Conservation (phyloP, 2,797 vertebrate genomes). For the Forpus xanthops region DNA sequence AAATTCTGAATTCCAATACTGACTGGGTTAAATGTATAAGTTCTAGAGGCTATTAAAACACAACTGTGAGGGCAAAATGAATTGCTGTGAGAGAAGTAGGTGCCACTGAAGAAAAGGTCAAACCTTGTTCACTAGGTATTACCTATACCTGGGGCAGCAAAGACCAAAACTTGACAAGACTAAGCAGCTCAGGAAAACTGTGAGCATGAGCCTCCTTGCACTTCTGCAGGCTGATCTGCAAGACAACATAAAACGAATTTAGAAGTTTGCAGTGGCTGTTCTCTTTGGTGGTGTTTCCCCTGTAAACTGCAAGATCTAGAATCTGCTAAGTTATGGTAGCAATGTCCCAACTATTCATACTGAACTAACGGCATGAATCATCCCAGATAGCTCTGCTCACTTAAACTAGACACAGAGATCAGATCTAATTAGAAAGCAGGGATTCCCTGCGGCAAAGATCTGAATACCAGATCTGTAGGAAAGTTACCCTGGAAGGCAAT, state of each 20-base stretch:
- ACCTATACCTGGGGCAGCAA: background rate
- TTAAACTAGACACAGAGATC: background rate
- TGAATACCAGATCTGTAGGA: background rate
- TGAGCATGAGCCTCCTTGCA: background rate
- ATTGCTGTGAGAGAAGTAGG: background rate
- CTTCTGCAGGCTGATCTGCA: background rate
- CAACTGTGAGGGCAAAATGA: background rate
- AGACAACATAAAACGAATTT: background rate
- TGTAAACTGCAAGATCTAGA: background rate
- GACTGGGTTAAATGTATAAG: background rate
- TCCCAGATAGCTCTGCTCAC: background rate
- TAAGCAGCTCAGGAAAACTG: background rate
- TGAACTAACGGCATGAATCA: background rate
- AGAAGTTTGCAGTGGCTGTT: background rate
- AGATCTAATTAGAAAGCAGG: background rate
- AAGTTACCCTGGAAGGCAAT: background rate
- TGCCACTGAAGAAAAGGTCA: background rate
- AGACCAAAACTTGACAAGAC: background rate
- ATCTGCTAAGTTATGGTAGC: background rate
- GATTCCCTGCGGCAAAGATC: background rate
- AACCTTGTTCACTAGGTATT: background rate
- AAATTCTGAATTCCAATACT: background rate
- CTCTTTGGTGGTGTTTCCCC: background rate
- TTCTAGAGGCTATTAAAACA: background rate
- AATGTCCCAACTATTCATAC: background rate